Evolutionary conservation across 1,140 invertebrate species (phyloP).

Genomic region (Temnothorax longispinosus): DNA sequence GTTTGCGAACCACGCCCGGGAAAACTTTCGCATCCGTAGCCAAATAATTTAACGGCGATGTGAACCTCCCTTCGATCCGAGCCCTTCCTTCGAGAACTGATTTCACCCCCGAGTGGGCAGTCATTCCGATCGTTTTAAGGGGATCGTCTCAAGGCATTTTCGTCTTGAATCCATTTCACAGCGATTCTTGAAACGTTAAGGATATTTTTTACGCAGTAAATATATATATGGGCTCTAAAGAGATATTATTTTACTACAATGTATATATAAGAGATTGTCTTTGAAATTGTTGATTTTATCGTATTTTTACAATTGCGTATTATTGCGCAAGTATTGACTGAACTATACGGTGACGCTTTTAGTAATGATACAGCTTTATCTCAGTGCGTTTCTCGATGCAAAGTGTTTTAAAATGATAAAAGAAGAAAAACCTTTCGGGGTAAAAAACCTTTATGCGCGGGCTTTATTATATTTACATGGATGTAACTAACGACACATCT

Average conservation of each 20-base stretch:
- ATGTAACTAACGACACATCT: not conserved
- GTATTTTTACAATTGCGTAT: not conserved
- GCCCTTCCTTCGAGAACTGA: constrained; percentile 27
- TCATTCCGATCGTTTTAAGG: not conserved
- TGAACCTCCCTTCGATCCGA: not conserved
- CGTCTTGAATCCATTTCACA: not conserved
- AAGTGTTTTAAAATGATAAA: not conserved
- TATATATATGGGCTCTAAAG: not conserved
- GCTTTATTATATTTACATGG: constrained; percentile 3
- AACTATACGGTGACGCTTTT: not conserved
- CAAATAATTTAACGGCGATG: constrained; percentile 42
- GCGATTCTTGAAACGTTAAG: not conserved
- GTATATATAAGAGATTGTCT: not conserved
- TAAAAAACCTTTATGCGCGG: not conserved
- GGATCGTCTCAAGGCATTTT: not conserved
- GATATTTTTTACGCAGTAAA: not conserved
- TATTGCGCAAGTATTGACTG: too few relatives aligned
- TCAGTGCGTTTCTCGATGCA: not conserved
- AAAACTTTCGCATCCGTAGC: constrained; percentile 44
- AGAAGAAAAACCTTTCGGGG: not conserved
- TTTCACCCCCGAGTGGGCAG: constrained; percentile 19
- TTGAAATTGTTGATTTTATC: not conserved
- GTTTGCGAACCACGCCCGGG: constrained; percentile 25
- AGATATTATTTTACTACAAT: not conserved
- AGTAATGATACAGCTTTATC: not conserved